Evolutionary conservation across 37 sponge, comb jelly and placozoan species (phyloP).

Genomic region (Chondrosia reniformis): DNA sequence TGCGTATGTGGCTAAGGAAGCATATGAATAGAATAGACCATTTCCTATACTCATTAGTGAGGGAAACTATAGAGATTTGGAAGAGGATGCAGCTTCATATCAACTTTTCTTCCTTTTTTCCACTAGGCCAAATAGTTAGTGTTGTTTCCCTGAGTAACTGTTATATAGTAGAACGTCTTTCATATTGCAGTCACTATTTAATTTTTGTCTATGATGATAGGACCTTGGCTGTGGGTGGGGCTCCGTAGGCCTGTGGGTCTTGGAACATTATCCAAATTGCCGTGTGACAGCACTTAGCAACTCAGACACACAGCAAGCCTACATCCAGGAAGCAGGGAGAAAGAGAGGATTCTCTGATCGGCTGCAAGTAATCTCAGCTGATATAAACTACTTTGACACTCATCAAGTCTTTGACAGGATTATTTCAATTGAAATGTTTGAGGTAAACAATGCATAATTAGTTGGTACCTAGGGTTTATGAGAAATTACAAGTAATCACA

Average conservation of each 20-base stretch:
- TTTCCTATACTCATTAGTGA: no score
- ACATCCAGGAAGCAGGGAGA: conserved; percentile 1
- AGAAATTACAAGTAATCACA: no score
- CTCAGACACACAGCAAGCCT: neutral
- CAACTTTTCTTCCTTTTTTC: no score
- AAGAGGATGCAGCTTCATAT: no score
- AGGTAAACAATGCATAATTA: no score
- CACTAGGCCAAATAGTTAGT: no score
- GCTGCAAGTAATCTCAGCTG: neutral
- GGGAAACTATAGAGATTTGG: no score
- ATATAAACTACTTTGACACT: conserved; percentile 10
- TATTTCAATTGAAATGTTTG: conserved; percentile 28
- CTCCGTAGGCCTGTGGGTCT: conserved; percentile 16
- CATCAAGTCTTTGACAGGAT: neutral
- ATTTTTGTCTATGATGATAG: neutral
- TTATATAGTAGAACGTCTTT: no score
- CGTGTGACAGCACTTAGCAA: conserved; percentile 16
- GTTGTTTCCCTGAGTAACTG: no score
- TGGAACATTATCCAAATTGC: conserved; percentile 15
- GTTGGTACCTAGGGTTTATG: no score
- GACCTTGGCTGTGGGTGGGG: conserved; percentile 33
- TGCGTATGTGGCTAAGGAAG: no score
- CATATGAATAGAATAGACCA: no score
- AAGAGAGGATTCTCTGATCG: conserved; percentile 3
- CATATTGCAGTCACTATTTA: neutral